Percentiles rank a stretch among this genome's conserved stretches.
Evolutionary conservation across 2,888 invertebrate genomes (phyloP).

Genomic region (Protodeltote pygarga): DNA sequence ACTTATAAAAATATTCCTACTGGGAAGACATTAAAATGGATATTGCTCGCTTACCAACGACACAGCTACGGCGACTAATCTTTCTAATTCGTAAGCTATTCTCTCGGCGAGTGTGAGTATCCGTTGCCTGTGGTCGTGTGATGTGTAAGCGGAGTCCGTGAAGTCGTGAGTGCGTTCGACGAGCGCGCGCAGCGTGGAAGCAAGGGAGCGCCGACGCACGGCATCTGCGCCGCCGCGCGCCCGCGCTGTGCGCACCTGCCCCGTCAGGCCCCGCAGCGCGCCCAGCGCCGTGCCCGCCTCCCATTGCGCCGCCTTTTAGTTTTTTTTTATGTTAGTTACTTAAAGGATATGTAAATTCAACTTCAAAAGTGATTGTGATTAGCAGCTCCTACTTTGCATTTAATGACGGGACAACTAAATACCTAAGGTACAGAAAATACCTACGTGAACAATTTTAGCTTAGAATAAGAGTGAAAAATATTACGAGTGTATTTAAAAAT

Average conservation of each 20-base stretch:
- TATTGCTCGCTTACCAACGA: slow-evolving; percentile 88
- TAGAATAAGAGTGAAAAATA: slow-evolving; percentile 16
- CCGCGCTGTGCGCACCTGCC: slow-evolving; percentile 94
- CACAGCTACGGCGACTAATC: slow-evolving; percentile 94
- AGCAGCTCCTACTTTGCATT: slow-evolving; percentile 27
- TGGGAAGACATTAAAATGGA: slow-evolving; percentile 3
- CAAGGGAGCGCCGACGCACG: slow-evolving; percentile 91
- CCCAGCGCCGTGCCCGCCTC: slow-evolving; percentile 91
- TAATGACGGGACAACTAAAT: slow-evolving; percentile 31
- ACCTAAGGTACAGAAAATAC: slow-evolving; percentile 27
- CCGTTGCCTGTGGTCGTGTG: slow-evolving; percentile 98
- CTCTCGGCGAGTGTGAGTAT: slow-evolving; percentile 96
- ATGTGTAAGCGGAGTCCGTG: slow-evolving; percentile 99
- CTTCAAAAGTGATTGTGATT: background rate
- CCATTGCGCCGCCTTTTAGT: slow-evolving; percentile 85
- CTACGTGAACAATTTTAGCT: slow-evolving; percentile 17
- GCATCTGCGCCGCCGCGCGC: slow-evolving; percentile 90
- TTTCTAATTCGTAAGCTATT: slow-evolving; percentile 96
- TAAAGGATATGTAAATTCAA: background rate
- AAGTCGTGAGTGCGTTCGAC: slow-evolving; percentile 99
- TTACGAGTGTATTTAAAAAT: slow-evolving; percentile 19
- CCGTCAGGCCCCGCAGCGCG: slow-evolving; percentile 94
- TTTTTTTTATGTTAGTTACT: too few species aligned
- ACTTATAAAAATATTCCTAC: slow-evolving; percentile 20
- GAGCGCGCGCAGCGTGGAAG: slow-evolving; percentile 95